Evolutionary conservation across 2,888 invertebrate genomes (phyloP).

Genomic region (Lysandra bellargus): DNA sequence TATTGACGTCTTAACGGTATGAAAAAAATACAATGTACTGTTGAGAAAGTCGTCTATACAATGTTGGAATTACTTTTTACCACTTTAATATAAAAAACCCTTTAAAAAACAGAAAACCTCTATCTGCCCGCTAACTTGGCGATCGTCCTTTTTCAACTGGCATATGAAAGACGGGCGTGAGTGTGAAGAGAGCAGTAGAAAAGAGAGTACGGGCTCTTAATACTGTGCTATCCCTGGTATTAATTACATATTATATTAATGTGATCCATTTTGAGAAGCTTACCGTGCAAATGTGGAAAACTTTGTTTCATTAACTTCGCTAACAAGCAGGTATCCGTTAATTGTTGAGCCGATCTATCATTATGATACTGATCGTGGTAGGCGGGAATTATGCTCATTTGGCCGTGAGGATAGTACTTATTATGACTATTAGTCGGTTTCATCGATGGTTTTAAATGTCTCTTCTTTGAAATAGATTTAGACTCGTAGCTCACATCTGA

Average conservation of each 20-base stretch:
- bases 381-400: conserved; percentile 6
- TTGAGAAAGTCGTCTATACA: no score
- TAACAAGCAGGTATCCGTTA: conserved; percentile 58
- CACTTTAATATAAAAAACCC: no score
- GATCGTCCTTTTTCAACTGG: no score
- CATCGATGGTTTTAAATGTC: neutral
- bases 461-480: neutral
- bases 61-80: no score
- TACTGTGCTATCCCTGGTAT: neutral
- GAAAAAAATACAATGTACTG: no score
- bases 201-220: neutral
- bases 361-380: conserved; percentile 40
- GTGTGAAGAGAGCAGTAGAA: no score
- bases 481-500: neutral
- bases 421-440: neutral
- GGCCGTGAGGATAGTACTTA: conserved; percentile 1
- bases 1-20: no score
- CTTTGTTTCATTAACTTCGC: conserved; percentile 58
- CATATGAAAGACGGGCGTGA: no score
- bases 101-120: no score
- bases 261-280: conserved; percentile 15
- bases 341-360: conserved; percentile 41
- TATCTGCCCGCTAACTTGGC: no score
- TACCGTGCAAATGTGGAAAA: conserved; percentile 55
- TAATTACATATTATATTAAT: conserved; percentile 5